A percentile compares a stretch with the other conserved stretches of the same genome.
phyloP scores from a whole-genome alignment of 2,888 invertebrate genomes.

The Cyclophora albipunctata region DNA sequence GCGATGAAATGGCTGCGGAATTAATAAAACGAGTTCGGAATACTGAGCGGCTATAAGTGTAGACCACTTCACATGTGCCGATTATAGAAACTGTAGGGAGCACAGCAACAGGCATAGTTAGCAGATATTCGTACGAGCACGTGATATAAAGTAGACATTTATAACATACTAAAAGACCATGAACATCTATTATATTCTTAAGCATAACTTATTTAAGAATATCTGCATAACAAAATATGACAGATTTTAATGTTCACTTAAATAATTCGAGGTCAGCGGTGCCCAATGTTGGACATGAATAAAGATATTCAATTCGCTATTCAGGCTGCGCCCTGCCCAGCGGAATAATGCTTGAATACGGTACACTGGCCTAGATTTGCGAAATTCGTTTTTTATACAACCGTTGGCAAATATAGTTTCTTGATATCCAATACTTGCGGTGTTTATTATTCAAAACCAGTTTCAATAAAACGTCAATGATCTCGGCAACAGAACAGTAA shows the following conservation, averaged over 20 bases:
- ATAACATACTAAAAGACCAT: not conserved
- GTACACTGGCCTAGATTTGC: slow-evolving; percentile 28
- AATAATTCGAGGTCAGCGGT: slow-evolving; percentile 21
- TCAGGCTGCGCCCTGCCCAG: slow-evolving; percentile 21
- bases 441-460: no score
- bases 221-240: no score
- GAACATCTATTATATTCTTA: not conserved
- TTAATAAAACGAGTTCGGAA: slow-evolving; percentile 30
- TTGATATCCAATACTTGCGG: not conserved
- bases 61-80: slow-evolving; percentile 18
- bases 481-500: no score
- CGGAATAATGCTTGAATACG: slow-evolving; percentile 25
- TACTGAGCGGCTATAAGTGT: slow-evolving; percentile 24
- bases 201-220: no score
- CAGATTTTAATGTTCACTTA: slow-evolving; percentile 8
- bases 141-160: no score
- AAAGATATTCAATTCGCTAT: slow-evolving; percentile 29
- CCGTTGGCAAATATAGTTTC: slow-evolving; percentile 1
- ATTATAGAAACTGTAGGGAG: slow-evolving; percentile 1
- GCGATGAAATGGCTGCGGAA: slow-evolving; percentile 35
- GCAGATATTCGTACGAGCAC: no score
- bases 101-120: no score
- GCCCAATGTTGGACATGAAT: slow-evolving; percentile 21
- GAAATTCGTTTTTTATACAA: slow-evolving; percentile 6
- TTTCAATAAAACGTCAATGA: no score